phyloP scores from a whole-genome alignment of 1,140 invertebrate genomes.

The Maniola jurtina region DNA sequence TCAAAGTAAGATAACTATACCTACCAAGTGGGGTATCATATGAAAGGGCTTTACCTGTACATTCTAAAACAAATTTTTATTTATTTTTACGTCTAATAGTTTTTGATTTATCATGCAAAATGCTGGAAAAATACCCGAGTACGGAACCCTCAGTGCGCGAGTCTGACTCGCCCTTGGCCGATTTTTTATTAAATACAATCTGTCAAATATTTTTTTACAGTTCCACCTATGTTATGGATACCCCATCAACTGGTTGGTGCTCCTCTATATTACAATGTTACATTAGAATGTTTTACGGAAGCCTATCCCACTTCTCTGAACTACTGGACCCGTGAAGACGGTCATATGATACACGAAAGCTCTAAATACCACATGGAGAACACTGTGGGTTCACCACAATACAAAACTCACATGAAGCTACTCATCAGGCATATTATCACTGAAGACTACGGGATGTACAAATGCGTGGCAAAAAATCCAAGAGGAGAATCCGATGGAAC shows the following conservation, averaged over 20 bases:
- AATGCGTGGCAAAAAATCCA: conserved; percentile 95
- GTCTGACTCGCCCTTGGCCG: too few relatives aligned
- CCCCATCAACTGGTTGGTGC: conserved; percentile 93
- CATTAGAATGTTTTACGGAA: conserved; percentile 93
- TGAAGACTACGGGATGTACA: conserved; percentile 92
- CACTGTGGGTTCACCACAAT: conserved; percentile 83
- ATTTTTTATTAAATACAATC: too few relatives aligned
- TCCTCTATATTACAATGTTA: conserved; percentile 88
- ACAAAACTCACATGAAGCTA: conserved; percentile 91
- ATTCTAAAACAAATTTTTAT: too few relatives aligned
- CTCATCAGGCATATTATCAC: conserved; percentile 87
- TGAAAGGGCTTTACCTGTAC: too few relatives aligned
- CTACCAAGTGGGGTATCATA: too few relatives aligned
- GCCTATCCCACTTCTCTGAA: conserved; percentile 94
- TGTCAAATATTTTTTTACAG: conserved; percentile 77
- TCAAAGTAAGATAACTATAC: too few relatives aligned
- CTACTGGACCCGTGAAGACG: conserved; percentile 93
- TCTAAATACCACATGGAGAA: conserved; percentile 88
- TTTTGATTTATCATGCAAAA: too few relatives aligned
- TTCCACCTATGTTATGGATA: conserved; percentile 94
- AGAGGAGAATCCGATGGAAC: conserved; percentile 94
- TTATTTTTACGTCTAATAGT: too few relatives aligned
- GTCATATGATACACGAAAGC: conserved; percentile 93
- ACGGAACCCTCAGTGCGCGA: too few relatives aligned
- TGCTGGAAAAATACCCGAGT: too few relatives aligned